Base-by-base conservation (phyloP, 2,797 vertebrate species). In the Rhincodon typus region DNA sequence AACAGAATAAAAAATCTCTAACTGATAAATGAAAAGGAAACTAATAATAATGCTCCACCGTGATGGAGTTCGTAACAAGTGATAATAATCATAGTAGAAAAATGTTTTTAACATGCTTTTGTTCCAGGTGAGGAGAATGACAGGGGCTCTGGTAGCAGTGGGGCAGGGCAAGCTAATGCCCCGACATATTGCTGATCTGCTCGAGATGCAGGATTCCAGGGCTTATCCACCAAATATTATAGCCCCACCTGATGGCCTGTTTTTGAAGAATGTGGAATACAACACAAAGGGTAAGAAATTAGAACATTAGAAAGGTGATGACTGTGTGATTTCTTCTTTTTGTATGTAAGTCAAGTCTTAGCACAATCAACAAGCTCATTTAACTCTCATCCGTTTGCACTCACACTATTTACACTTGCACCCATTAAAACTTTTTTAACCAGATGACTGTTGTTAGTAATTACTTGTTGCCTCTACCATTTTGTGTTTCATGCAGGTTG, bases 101-200 rank as follows among this genome's bases (percentile, higher is more conserved):
- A 21, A 6, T 46, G 23, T 46, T 46, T 84, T 84, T 21, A 1
- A 23, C 38, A 46, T 84, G 42, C 19, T 62, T 6, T 23, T 23
- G 0, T 96, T 38, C 1, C 96, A 99, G 99, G 99, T 99, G 0
- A 97, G 99, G 72, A 98, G 99, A 96, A 98, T 99, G 98, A 98
- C 98, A 0, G 98, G 99, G 0, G 98, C 98, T 2, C 96, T 99
- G 94, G 98, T 99, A 96, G 98, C 98, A 0, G 98, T 99, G 1
- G 99, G 99, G 0, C 97, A 96, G 96, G 98, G 98, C 0, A 96
- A 27, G 74, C 77, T 99, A 46, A 96, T 97, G 0, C 97, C 98
- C 1, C 17, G 15, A 12, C 97, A 97, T 6, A 96, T 99, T 30
- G 97, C 97, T 95, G 97, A 97, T 30, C 95, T 99, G 67, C 96